These are phyloP conservation scores for Hipposideros armiger DNA, from an alignment of 2,113 vertebrate species.

Conservation along the genomic window DNA sequence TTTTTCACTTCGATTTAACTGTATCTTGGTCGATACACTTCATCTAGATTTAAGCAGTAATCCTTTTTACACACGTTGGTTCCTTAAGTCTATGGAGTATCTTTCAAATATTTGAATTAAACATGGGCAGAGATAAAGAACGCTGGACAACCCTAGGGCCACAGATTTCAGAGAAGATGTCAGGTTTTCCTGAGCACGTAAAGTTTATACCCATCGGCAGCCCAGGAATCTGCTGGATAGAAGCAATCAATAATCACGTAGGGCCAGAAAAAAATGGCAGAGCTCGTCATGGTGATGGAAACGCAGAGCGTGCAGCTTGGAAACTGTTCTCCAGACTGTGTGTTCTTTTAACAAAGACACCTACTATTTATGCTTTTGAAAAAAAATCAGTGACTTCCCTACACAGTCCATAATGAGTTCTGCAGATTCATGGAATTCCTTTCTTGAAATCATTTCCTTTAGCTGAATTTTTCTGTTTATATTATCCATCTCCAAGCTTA, in stretches of 20 bases:
- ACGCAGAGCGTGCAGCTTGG: slow-evolving; percentile 14
- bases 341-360: slow-evolving; percentile 70
- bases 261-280: background rate
- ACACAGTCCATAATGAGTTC: slow-evolving; percentile 68
- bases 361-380: slow-evolving; percentile 73
- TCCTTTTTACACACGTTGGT: background rate
- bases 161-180: background rate
- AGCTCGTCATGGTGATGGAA: slow-evolving; percentile 39
- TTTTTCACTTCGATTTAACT: background rate
- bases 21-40: background rate
- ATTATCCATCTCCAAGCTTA: slow-evolving; percentile 53
- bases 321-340: slow-evolving; percentile 76
- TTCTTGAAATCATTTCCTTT: slow-evolving; percentile 78
- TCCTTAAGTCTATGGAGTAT: background rate
- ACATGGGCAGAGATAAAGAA: background rate
- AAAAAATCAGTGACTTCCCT: slow-evolving; percentile 59
- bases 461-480: slow-evolving; percentile 59
- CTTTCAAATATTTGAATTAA: slow-evolving; percentile 50
- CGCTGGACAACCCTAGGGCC: background rate
- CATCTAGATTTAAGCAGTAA: background rate
- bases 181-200: background rate
- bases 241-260: background rate
- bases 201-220: background rate
- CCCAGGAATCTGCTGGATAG: background rate
- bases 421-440: slow-evolving; percentile 78